Evolutionary conservation across 2,797 vertebrate species (phyloP).

Genomic region (Cryptoblepharus egeriae): DNA sequence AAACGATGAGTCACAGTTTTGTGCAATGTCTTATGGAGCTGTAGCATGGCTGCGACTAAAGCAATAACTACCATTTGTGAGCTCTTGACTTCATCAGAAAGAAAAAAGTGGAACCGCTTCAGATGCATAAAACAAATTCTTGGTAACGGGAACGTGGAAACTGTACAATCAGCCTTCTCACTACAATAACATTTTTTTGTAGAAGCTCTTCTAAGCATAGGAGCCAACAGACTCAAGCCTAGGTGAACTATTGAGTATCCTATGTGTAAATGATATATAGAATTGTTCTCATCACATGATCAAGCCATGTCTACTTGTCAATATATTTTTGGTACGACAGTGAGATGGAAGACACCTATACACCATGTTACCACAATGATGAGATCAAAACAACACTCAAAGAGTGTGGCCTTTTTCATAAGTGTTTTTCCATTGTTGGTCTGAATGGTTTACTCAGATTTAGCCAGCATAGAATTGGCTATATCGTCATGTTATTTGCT

Average conservation of each 20-base stretch:
- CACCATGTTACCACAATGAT: no score
- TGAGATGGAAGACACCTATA: neutral
- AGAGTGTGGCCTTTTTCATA: neutral
- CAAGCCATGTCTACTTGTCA: neutral
- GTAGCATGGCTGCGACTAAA: conserved; percentile 43
- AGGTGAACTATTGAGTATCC: neutral
- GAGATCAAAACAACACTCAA: neutral
- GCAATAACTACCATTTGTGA: conserved; percentile 37
- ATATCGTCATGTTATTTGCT: no score
- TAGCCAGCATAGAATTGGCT: no score
- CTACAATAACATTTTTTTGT: neutral
- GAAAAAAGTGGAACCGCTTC: neutral
- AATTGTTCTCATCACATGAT: neutral
- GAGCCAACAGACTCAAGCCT: neutral
- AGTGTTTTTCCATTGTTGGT: no score
- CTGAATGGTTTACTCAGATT: no score
- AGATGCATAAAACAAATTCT: neutral
- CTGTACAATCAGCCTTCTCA: neutral
- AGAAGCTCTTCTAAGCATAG: neutral
- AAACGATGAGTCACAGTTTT: conserved; percentile 14
- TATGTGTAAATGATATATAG: neutral
- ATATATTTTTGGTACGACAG: neutral
- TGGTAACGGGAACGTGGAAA: neutral
- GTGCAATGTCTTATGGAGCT: conserved; percentile 46
- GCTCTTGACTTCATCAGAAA: conserved; percentile 43